A percentile compares a stretch with the other conserved stretches of the same genome.
phyloP scores from a whole-genome alignment of 1,140 invertebrate species.

The Globodera ellingtonae region DNA sequence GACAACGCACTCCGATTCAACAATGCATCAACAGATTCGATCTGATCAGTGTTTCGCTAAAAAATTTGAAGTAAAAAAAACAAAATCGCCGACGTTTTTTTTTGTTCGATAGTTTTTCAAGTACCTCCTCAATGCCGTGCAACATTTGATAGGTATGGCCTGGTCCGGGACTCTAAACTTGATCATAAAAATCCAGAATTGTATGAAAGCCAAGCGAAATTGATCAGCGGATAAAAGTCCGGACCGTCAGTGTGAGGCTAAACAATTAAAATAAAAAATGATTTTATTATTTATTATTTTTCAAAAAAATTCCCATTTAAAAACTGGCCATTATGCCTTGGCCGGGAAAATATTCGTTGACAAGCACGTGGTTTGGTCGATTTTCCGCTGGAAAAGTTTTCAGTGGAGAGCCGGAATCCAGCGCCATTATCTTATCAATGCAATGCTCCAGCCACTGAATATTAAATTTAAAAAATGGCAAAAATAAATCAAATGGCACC shows the following conservation, averaged over 20 bases:
- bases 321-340: constrained; percentile 82
- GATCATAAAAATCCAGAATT: constrained; percentile 80
- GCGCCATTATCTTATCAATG: constrained; percentile 19
- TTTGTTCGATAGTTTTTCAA: constrained; percentile 70
- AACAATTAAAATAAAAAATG: constrained; percentile 45
- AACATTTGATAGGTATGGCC: constrained; percentile 84
- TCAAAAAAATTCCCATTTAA: background rate
- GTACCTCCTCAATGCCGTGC: constrained; percentile 82
- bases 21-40: background rate
- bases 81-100: no score
- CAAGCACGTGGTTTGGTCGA: constrained; percentile 85
- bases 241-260: constrained; percentile 90
- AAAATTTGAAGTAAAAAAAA: background rate
- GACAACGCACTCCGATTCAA: background rate
- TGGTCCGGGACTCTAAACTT: constrained; percentile 54
- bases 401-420: background rate
- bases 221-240: constrained; percentile 87
- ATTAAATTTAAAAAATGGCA: background rate
- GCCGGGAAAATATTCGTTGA: constrained; percentile 90
- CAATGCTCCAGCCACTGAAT: constrained; percentile 25
- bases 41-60: background rate
- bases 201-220: constrained; percentile 87
- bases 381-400: constrained; percentile 73
- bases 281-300: background rate
- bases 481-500: background rate